Evolutionary conservation across 2,113 vertebrate genomes (phyloP), one percentile per base, ranked within the genome.

Genomic region (Nyctereutes procyonoides): DNA sequence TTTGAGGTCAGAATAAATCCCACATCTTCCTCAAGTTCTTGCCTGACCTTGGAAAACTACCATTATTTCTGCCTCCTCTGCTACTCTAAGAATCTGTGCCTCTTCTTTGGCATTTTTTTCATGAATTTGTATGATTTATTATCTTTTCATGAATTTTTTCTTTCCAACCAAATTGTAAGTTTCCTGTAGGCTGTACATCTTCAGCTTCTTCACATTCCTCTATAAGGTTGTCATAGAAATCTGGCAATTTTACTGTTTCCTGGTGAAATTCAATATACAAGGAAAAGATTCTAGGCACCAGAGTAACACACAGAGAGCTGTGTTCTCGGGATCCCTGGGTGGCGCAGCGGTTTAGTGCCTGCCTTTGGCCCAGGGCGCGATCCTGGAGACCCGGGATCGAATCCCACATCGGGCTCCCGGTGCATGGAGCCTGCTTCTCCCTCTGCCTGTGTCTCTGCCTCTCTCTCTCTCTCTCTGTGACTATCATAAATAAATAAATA

Each of bases 1-100:
- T 96, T 94, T 83, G 95, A 96, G 81, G 55, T 51, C 15, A 79
- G 35, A 79, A 62, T 38, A 95, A 92, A 92, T 81, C 30, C 11
- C 16, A n/a, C 14, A 17, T 90, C 28, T 53, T 88, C 73, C 26
- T 93, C 88, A 81, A 92, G 17, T 48, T 77, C 22, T 88, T 74
- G 30, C 20, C 71, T 96, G n/a, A 35, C 24, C 30, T 1, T 51
- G 5, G 9, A 83, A 80, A 8, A 35, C 43, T 53, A 53, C n/a
- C 8, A n/a, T 62, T 51, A 69, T 88, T 88, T 74, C 51, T 67
- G 28, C 63, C 19, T 84, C 28, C 83, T 91, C 55, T 71, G 30
- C 43, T 92, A 28, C 35, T 90, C 8, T 90, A 90, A 71, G 53
- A 73, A 24, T 48, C 76, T 84, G 3, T 91, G 74, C 67, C 32